These are phyloP conservation scores for Okamejei kenojei DNA, from an alignment of 2,797 vertebrate genomes.

Conservation along the genomic window DNA sequence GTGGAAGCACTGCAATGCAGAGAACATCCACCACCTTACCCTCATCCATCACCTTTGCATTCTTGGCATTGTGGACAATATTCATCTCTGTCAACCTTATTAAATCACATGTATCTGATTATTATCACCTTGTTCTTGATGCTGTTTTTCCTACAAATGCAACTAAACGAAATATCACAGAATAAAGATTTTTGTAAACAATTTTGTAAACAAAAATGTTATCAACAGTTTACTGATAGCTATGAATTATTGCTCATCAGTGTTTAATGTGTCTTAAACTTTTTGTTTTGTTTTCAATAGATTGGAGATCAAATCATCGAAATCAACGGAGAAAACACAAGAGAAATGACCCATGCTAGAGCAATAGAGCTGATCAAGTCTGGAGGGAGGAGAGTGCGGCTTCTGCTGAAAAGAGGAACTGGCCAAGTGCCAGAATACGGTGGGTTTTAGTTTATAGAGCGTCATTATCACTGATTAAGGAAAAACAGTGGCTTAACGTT, in stretches of 20 bases:
- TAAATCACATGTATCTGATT: not conserved
- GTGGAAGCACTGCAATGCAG: too few species aligned
- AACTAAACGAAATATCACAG: not conserved
- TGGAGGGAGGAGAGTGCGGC: conserved; percentile 81
- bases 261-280: conserved; percentile 43
- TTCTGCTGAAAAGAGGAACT: conserved; percentile 87
- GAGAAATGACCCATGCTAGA: conserved; percentile 90
- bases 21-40: too few species aligned
- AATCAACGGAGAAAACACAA: conserved; percentile 94
- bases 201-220: not conserved
- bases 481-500: conserved; percentile 17
- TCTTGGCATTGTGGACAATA: not conserved
- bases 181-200: not conserved
- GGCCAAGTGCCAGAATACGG: conserved; percentile 97
- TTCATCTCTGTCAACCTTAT: not conserved
- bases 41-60: not conserved
- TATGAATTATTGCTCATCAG: not conserved
- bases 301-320: conserved; percentile 98
- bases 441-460: conserved; percentile 56
- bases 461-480: not conserved
- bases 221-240: conserved; percentile 3
- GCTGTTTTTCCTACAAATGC: not conserved
- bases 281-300: conserved; percentile 59
- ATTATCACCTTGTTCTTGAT: not conserved
- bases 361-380: conserved; percentile 98